Conservation (phyloP, 2,888 invertebrate species). For the Suillia variegata region DNA sequence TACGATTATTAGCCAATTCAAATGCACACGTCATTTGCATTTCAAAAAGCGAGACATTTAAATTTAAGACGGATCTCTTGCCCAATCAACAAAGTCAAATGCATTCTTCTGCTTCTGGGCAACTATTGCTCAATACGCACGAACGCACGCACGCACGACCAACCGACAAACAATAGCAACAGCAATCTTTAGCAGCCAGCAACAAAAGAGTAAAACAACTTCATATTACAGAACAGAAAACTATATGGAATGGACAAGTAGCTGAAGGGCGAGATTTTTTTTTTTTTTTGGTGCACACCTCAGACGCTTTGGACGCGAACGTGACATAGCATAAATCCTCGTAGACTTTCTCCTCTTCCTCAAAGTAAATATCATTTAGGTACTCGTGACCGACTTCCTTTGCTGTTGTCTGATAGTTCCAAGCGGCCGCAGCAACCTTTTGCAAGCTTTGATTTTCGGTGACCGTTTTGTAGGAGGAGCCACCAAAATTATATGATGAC, state of each 20-base stretch:
- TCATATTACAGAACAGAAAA: background rate
- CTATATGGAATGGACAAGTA: conserved; percentile 9
- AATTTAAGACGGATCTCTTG: no score
- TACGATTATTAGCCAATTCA: no score
- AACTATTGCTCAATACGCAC: background rate
- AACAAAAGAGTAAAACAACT: conserved; percentile 5
- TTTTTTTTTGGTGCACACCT: conserved; percentile 70
- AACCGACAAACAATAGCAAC: no score
- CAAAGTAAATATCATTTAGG: conserved; percentile 55
- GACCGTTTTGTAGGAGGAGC: conserved; percentile 29
- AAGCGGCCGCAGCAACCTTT: conserved; percentile 53
- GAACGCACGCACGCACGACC: background rate
- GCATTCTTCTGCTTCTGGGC: background rate
- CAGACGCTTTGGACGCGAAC: conserved; percentile 72
- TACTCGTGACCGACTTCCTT: conserved; percentile 55
- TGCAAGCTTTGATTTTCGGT: conserved; percentile 50
- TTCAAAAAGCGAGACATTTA: no score
- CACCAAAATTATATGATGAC: conserved; percentile 9
- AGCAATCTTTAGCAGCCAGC: no score
- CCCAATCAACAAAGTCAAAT: no score
- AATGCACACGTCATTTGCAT: no score
- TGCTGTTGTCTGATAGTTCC: conserved; percentile 52
- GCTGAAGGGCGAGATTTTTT: conserved; percentile 22
- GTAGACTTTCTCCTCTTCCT: conserved; percentile 80
- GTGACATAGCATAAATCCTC: conserved; percentile 89